Base-by-base conservation (phyloP, 1,140 invertebrate genomes). In the Achatina immaculata region DNA sequence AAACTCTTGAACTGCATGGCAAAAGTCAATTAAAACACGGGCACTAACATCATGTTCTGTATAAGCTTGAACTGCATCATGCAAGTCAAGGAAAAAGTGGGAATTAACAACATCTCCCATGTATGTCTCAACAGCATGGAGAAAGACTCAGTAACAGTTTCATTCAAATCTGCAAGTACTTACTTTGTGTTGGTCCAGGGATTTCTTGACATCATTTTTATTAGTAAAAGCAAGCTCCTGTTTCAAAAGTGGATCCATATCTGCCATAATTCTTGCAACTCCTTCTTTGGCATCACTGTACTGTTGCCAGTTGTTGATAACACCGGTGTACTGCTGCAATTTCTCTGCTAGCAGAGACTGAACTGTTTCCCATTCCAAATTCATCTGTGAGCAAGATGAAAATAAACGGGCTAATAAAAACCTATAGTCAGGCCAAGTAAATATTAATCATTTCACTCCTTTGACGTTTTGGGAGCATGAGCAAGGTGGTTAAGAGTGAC, bases 231-330 rank as follows among this genome's bases (percentile, higher is more conserved):
- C 78, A 24, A 88, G 83, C 34, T 88, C 86, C 55, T 86, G 83
- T 43, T 84, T 73, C 0, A 86, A 83, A 1, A 87, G 45, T n/a
- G 87, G 87, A 0, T 83, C 34, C 0, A 88, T 85, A 82, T 85
- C 85, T 36, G 86, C 86, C 43, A 91, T 65, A 11, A 89, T 84
- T 11, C 77, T 75, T 0, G 72, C 72, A 3, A 92, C 85, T 66
- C 87, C 87, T 65, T 88, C 81, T 76, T 89, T 87, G 34, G 88
- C 80, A 75, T 87, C 86, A 55, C 85, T 83, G 81, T 96, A 95
- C 81, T 95, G 94, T 83, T 95, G 94, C 92, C 96, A 94, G 0
- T 94, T 93, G 72, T 93, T 93, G 66, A 94, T 93, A 51, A 96
- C 93, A 4, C 95, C 93, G 16, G 93, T 93, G 83, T 95, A 95